Evolutionary conservation across 1,140 invertebrate species (phyloP).

Genomic region (Drosophila sp.): DNA sequence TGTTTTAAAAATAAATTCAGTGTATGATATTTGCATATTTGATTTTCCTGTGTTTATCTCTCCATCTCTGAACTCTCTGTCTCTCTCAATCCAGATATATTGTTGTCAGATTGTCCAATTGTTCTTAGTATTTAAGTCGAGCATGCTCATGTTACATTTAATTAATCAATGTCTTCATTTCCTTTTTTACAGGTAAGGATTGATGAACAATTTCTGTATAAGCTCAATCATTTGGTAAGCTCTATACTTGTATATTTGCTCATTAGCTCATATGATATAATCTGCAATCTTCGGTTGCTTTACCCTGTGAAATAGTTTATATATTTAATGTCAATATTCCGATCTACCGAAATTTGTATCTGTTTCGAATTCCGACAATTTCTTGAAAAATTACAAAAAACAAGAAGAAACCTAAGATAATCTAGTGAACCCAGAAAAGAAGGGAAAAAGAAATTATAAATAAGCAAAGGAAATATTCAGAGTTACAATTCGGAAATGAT

Average conservation of each 20-base stretch:
- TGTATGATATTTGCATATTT: conserved; percentile 59
- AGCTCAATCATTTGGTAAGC: conserved; percentile 84
- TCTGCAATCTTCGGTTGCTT: too few species aligned
- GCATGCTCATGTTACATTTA: neutral
- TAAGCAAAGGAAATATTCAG: too few species aligned
- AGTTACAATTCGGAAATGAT: too few species aligned
- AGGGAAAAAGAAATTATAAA: too few species aligned
- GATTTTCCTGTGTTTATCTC: conserved; percentile 59
- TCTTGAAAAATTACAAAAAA: too few species aligned
- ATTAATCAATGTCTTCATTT: conserved; percentile 53
- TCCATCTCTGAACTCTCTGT: conserved; percentile 17
- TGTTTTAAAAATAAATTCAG: conserved; percentile 25
- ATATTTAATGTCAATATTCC: too few species aligned
- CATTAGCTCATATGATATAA: too few species aligned
- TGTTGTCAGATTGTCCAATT: conserved; percentile 47
- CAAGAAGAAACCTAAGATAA: too few species aligned
- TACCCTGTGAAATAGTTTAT: too few species aligned
- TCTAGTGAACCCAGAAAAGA: too few species aligned
- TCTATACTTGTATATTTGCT: neutral
- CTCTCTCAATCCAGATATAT: conserved; percentile 50
- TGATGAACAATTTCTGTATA: conserved; percentile 83
- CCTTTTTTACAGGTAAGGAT: conserved; percentile 82
- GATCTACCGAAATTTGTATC: too few species aligned
- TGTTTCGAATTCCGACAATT: too few species aligned
- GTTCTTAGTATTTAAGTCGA: conserved; percentile 51